A percentile compares a stretch with the other conserved stretches of the same genome.
Conservation (phyloP, 2,888 invertebrate genomes). For the Orchestes rusci region DNA sequence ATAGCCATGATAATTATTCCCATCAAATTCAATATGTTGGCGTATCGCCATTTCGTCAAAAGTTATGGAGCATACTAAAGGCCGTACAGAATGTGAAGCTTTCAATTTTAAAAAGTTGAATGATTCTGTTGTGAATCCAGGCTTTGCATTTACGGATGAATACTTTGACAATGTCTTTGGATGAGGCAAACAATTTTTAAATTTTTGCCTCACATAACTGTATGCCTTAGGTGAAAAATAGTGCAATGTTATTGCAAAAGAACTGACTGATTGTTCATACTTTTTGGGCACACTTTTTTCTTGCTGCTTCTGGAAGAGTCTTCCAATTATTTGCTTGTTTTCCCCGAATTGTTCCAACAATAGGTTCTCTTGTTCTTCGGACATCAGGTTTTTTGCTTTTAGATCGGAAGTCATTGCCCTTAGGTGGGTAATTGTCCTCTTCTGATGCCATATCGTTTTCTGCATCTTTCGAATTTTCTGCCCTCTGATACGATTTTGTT, state of each 20-base stretch:
- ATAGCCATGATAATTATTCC: conserved; percentile 8
- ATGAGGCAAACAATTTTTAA: conserved; percentile 20
- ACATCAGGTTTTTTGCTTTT: background rate
- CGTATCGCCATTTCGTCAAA: conserved; percentile 25
- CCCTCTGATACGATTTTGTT: background rate
- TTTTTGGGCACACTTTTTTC: conserved; percentile 1
- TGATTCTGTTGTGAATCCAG: conserved; percentile 23
- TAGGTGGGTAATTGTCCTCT: background rate
- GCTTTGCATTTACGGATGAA: conserved; percentile 16
- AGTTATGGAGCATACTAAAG: conserved; percentile 3
- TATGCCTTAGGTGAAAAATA: conserved; percentile 20
- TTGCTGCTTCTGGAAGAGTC: background rate
- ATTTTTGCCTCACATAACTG: conserved; percentile 18
- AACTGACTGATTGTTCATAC: conserved; percentile 5
- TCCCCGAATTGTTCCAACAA: conserved; percentile 2
- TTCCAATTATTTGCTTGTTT: background rate
- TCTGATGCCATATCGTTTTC: background rate
- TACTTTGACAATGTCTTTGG: conserved; percentile 18
- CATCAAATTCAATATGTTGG: conserved; percentile 21
- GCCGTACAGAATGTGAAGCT: conserved; percentile 6
- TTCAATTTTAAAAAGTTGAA: conserved; percentile 20
- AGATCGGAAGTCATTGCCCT: background rate
- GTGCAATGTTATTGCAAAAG: conserved; percentile 11
- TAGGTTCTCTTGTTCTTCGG: background rate
- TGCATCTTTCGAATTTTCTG: conserved; percentile 1